Evolutionary conservation across 2,113 vertebrate species (phyloP).

Genomic region (Chitala chitala): DNA sequence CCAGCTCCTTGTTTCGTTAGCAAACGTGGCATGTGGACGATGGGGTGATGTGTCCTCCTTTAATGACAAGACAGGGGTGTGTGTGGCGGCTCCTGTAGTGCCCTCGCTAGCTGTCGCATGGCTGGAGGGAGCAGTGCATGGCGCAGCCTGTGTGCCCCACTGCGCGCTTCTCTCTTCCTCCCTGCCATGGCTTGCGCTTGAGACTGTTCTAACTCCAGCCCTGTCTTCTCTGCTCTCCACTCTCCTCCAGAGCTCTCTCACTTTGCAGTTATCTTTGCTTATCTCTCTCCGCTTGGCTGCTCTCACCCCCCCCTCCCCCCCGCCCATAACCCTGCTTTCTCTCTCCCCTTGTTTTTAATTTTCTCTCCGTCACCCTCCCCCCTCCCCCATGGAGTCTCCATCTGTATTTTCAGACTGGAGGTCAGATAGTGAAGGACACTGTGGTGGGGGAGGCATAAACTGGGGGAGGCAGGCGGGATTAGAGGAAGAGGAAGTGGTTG

Average conservation of each 20-base stretch:
- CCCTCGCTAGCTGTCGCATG: no score
- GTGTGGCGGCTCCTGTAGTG: no score
- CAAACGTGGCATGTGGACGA: no score
- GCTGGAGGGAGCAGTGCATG: not conserved
- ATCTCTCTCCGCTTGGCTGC: conserved; percentile 25
- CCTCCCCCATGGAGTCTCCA: conserved; percentile 60
- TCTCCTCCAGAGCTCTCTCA: conserved; percentile 34
- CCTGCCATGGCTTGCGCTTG: no score
- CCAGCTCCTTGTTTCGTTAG: no score
- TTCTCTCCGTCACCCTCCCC: conserved; percentile 55
- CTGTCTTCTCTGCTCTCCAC: no score
- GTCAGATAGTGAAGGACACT: conserved; percentile 64
- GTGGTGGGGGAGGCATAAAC: not conserved
- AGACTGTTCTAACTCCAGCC: no score
- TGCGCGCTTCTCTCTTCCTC: no score
- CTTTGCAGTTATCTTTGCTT: conserved; percentile 35
- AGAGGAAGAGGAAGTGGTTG: conserved; percentile 22
- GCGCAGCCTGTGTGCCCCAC: not conserved
- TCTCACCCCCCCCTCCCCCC: conserved; percentile 30
- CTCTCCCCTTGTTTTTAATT: conserved; percentile 61
- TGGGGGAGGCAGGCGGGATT: no score
- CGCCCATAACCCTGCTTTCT: conserved; percentile 37
- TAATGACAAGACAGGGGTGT: no score
- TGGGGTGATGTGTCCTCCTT: no score
- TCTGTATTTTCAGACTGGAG: conserved; percentile 53